phyloP scores from a whole-genome alignment of 2,888 invertebrate genomes.

The Nasonovia ribisnigri region DNA sequence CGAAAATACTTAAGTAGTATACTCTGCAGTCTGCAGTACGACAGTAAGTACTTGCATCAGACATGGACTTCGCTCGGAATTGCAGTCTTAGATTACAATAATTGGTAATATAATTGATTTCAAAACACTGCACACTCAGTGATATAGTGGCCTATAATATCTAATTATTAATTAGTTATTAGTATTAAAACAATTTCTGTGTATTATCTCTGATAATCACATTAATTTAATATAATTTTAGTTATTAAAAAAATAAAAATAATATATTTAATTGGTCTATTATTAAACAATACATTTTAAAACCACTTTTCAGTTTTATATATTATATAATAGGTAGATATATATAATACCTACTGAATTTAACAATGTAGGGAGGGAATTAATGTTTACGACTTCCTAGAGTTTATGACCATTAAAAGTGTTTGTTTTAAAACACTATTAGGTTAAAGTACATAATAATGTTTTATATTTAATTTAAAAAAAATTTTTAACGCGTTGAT shows the following conservation, averaged over 20 bases:
- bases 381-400: conserved; percentile 14
- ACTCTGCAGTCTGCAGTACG: neutral
- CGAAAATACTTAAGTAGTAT: neutral
- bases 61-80: neutral
- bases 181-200: neutral
- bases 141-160: neutral
- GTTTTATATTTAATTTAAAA: neutral
- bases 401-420: conserved; percentile 19
- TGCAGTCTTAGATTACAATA: neutral
- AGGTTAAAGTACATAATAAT: neutral
- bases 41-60: neutral
- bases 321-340: neutral
- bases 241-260: neutral
- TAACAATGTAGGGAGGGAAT: neutral
- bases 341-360: neutral
- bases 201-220: neutral
- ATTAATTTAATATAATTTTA: neutral
- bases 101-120: neutral
- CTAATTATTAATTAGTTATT: neutral
- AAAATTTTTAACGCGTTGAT: neutral
- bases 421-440: neutral
- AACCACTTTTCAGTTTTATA: neutral
- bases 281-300: neutral
- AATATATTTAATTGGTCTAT: neutral
- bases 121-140: neutral